Base-by-base conservation (phyloP, 2,797 vertebrate genomes). In the Mormyrops boulengeri region DNA sequence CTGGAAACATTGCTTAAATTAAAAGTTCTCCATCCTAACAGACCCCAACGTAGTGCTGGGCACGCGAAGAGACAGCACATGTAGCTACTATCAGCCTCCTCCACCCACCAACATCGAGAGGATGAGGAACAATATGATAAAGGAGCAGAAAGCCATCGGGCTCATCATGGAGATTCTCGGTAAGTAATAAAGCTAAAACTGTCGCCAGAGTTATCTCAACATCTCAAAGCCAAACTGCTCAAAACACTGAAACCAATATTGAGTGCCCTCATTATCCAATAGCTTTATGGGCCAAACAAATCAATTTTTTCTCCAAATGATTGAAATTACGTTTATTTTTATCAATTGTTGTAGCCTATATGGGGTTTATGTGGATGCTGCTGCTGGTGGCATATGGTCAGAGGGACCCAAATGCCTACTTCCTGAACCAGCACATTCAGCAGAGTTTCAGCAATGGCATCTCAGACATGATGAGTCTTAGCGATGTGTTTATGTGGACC, bases 281-380 rank as follows among this genome's bases (percentile, higher is more conserved):
- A 22, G 19, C 3, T 52, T 85, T 52, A 85, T 30, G 47, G 8
- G n/a, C 2, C 47, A 85, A 44, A 44, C 82, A 30, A 85, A 50
- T 44, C 3, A 0, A 52, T n/a, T 84, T 49, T 44, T 34, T n/a
- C n/a, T 19, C 38, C 0, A 82, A 44, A 41, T 82, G 44, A 82
- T 47, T 82, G 8, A 47, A 8, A 19, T 86, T 30, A 30, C 1
- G 0, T 41, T 62, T n/a, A 30, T 47, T 86, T 87, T 92, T 3
- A 91, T 47, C 92, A 91, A 94, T 26, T 90, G 30, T 93, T 94
- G 88, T 94, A 99, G 98, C 95, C 0, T 98, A 99, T 50, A 50
- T 96, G 60, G 98, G 97, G 17, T 99, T 98, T 93, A 95, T 99
- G 93, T 99, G 98, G 98, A 97, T 98, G 97, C 92, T 99, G 88